These are phyloP conservation scores for Daktulosphaira vitifoliae DNA, from an alignment of 1,140 invertebrate genomes.

Conservation along the genomic window DNA sequence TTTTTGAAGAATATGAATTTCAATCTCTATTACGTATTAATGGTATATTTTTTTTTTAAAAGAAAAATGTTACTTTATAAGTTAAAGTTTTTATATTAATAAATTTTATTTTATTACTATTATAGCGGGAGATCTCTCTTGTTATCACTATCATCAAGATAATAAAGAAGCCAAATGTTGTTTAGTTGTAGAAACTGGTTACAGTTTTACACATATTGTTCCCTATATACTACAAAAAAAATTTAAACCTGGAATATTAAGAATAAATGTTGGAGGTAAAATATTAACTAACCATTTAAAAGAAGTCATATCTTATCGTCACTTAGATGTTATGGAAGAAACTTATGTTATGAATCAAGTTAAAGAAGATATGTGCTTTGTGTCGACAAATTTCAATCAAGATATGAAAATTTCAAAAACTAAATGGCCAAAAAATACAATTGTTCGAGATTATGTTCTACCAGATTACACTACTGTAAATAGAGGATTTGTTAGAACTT, in stretches of 20 bases:
- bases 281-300: conserved; percentile 96
- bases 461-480: conserved; percentile 86
- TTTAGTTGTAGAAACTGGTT: conserved; percentile 85
- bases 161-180: conserved; percentile 56
- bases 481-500: conserved; percentile 63
- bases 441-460: conserved; percentile 84
- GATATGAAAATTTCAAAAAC: conserved; percentile 72
- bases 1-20: conserved; percentile 97
- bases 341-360: conserved; percentile 98
- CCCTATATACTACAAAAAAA: conserved; percentile 88
- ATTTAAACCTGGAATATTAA: conserved; percentile 62
- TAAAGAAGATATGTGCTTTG: conserved; percentile 96
- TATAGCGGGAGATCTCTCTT: conserved; percentile 48
- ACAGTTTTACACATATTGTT: conserved; percentile 90
- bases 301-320: conserved; percentile 92
- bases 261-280: conserved; percentile 95
- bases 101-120: conserved; percentile 7
- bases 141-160: conserved; percentile 49
- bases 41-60: conserved; percentile 44
- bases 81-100: conserved; percentile 43
- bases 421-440: conserved; percentile 52
- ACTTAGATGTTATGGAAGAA: conserved; percentile 98
- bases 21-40: conserved; percentile 73
- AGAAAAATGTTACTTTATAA: not conserved
- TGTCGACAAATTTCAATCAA: conserved; percentile 73